A percentile compares a stretch with the other conserved stretches of the same genome.
Conservation (phyloP, 2,888 invertebrate genomes). For the Orthosia incerta region DNA sequence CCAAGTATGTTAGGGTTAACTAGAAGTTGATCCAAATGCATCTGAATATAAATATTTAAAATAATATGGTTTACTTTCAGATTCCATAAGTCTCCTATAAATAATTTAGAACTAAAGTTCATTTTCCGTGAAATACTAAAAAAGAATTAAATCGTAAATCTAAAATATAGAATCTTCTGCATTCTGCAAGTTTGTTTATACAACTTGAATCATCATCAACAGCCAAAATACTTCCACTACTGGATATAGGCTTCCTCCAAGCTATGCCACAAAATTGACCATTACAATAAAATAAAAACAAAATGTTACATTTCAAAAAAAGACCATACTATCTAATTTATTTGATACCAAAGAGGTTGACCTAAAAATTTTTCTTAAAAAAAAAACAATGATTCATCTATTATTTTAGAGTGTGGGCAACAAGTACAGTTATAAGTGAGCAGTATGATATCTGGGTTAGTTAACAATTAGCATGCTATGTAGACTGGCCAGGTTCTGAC, state of each 20-base stretch:
- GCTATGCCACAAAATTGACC: neutral
- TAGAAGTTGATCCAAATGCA: conserved; percentile 25
- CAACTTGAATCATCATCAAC: neutral
- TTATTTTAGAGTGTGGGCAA: conserved; percentile 39
- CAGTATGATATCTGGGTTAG: conserved; percentile 68
- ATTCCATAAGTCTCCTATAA: conserved; percentile 1
- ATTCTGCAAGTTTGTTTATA: neutral
- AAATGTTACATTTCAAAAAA: neutral
- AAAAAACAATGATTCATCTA: conserved; percentile 46
- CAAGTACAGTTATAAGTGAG: conserved; percentile 60
- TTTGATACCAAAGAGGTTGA: conserved; percentile 5
- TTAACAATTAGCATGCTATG: conserved; percentile 70
- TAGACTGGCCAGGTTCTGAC: conserved; percentile 41
- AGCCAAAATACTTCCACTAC: neutral
- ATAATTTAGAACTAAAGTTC: too few species aligned
- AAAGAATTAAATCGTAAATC: too few species aligned
- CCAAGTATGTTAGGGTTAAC: conserved; percentile 43
- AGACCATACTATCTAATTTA: neutral
- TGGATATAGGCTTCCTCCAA: neutral
- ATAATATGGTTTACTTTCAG: neutral
- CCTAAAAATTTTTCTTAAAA: neutral
- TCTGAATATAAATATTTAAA: conserved; percentile 18
- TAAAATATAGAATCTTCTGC: too few species aligned
- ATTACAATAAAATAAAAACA: neutral
- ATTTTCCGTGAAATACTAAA: too few species aligned